phyloP scores from a whole-genome alignment of 2,797 vertebrate species.

The Rhynchotus rufescens region DNA sequence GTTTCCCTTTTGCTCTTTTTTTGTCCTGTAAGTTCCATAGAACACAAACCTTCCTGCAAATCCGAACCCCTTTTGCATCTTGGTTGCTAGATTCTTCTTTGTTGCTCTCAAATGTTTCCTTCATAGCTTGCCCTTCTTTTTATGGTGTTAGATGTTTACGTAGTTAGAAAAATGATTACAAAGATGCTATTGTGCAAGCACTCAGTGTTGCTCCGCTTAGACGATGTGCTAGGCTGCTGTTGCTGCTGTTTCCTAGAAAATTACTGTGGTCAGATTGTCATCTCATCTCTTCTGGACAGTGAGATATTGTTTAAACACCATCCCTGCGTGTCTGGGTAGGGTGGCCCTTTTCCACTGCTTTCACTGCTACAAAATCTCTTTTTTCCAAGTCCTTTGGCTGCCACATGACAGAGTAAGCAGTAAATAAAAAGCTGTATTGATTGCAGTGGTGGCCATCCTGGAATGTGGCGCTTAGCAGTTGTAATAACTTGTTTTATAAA shows the following conservation, averaged over 20 bases:
- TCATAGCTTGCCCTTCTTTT: constrained; percentile 38
- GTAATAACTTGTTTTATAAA: background rate
- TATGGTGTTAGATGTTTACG: constrained; percentile 59
- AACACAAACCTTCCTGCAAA: background rate
- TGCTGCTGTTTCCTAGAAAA: constrained; percentile 67
- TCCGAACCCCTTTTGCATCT: background rate
- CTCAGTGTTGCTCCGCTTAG: constrained; percentile 53
- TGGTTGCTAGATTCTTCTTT: background rate
- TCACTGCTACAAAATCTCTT: constrained; percentile 40
- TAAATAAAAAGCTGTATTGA: constrained; percentile 47
- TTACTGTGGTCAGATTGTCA: constrained; percentile 66
- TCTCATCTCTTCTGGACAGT: constrained; percentile 59
- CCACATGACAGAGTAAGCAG: constrained; percentile 64
- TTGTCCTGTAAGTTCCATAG: background rate
- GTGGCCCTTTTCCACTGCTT: constrained; percentile 68
- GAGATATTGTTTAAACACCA: constrained; percentile 63
- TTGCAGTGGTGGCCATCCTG: background rate
- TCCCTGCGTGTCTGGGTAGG: constrained; percentile 37
- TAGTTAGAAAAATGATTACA: constrained; percentile 60
- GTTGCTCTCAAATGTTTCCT: constrained; percentile 39
- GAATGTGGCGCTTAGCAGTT: background rate
- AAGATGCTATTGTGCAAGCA: constrained; percentile 48
- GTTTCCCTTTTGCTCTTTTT: background rate
- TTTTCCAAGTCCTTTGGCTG: constrained; percentile 53
- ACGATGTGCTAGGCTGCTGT: background rate